Evolutionary conservation across 2,888 invertebrate genomes (phyloP).

Genomic region (Caenorhabditis virilis): DNA sequence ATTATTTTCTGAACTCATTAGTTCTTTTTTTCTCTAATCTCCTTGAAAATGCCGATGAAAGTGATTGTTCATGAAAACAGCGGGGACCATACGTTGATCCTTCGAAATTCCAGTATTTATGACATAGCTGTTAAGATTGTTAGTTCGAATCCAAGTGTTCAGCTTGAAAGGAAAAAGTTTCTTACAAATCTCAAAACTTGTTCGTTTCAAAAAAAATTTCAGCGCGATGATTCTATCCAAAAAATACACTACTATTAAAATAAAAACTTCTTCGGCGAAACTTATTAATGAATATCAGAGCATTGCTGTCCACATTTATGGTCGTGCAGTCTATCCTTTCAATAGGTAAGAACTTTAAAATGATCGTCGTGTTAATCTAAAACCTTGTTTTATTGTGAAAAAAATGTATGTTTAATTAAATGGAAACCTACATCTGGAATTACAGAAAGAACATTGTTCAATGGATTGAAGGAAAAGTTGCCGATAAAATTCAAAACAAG

Average conservation of each 20-base stretch:
- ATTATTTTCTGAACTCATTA: too few relatives aligned
- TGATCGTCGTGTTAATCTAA: too few relatives aligned
- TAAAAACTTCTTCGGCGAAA: too few relatives aligned
- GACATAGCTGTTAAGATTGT: constrained; percentile 27
- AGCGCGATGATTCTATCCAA: constrained; percentile 16
- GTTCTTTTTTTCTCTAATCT: too few relatives aligned
- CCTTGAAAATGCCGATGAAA: constrained; percentile 22
- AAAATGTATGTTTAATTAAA: too few relatives aligned
- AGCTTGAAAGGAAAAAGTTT: constrained; percentile 19
- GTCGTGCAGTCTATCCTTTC: constrained; percentile 35
- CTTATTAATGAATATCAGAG: too few relatives aligned
- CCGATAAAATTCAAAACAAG: constrained; percentile 22
- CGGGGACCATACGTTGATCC: constrained; percentile 16
- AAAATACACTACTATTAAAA: constrained; percentile 20
- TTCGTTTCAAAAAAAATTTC: background rate
- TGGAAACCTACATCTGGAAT: too few relatives aligned
- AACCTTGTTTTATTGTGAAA: too few relatives aligned
- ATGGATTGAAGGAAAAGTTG: constrained; percentile 26
- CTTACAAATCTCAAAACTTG: background rate
- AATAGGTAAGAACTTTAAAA: too few relatives aligned
- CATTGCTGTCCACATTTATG: constrained; percentile 18
- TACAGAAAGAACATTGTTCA: constrained; percentile 34
- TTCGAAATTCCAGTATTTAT: constrained; percentile 27
- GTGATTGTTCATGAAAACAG: constrained; percentile 26
- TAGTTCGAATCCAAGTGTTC: background rate